Base-by-base conservation (phyloP, 64 coral and sea anemone genomes). In the Anthopleura sola region DNA sequence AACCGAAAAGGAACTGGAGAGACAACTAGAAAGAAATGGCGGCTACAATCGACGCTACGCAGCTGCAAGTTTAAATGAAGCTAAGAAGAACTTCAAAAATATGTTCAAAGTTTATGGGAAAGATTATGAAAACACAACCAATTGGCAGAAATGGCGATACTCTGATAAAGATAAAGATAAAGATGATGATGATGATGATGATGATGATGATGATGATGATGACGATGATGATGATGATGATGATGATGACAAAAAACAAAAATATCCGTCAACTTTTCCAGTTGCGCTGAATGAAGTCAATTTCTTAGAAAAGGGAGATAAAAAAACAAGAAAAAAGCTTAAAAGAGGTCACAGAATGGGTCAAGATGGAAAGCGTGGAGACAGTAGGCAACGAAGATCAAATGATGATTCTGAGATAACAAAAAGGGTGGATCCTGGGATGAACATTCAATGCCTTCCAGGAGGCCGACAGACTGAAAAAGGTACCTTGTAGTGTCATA, bases 41-140 rank as follows among this genome's bases (percentile, higher is more conserved):
- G 82, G 82, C 18, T 55, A 29, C 34, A 83, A 83, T 60, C 28
- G 82, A 83, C 82, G 47, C 13, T 83, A 83, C 19, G 44, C 55
- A 20, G 82, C 82, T 8, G 29, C 17, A 36, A 54, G 51, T 2
- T 55, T 83, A 31, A 6, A 31, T n/a, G 82, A 83, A 51, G 82
- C 82, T 20, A 60, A 34, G 32, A 57, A 83, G 33, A 24, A 83
- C 50, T 83, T 83, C 19, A 60, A 56, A 47, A 60, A 83, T 49
- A 33, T 83, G 82, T 54, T 83, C 24, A 55, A 58, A 56, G 51
- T 79, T 47, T 79, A 79, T 79, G 76, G 76, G 3, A 24, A 47
- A 24, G 3, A 23, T 6, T 79, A 44, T 38, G 8, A 40, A 23
- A 79, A 79, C 76, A 79, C 76, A 44, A 28, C n/a, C 1, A 19